These are phyloP conservation scores for Apotomis capreana DNA, from an alignment of 2,888 invertebrate genomes.

Conservation along the genomic window DNA sequence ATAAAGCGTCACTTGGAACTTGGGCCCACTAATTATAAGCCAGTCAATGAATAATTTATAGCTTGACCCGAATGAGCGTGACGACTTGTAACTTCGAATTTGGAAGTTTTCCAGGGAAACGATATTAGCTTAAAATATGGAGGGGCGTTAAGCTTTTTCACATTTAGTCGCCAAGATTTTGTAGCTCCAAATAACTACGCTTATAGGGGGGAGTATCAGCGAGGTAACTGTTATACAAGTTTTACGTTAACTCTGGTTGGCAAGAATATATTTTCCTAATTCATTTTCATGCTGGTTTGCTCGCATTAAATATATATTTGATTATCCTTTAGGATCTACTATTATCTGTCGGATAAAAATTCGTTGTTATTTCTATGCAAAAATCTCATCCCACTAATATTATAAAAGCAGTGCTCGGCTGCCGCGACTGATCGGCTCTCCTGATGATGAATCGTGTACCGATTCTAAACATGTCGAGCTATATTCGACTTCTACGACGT, in stretches of 20 bases:
- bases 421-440: too few species aligned
- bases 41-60: constrained; percentile 40
- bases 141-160: constrained; percentile 24
- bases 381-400: too few species aligned
- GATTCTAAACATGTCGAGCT: too few species aligned
- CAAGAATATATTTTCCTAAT: neutral
- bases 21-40: constrained; percentile 40
- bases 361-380: too few species aligned
- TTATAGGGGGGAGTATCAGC: neutral
- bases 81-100: constrained; percentile 36
- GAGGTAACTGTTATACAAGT: neutral
- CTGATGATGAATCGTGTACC: too few species aligned
- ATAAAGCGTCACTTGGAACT: constrained; percentile 33
- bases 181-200: neutral
- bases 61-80: constrained; percentile 40
- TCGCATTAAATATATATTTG: too few species aligned
- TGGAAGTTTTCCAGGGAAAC: constrained; percentile 38
- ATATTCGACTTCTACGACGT: too few species aligned
- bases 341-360: too few species aligned
- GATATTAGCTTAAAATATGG: constrained; percentile 35
- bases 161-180: neutral
- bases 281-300: too few species aligned
- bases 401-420: too few species aligned
- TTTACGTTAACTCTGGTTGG: neutral
- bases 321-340: too few species aligned